phyloP scores from a whole-genome alignment of 92 coral and sea anemone genomes.

The Bergia puertoricense region DNA sequence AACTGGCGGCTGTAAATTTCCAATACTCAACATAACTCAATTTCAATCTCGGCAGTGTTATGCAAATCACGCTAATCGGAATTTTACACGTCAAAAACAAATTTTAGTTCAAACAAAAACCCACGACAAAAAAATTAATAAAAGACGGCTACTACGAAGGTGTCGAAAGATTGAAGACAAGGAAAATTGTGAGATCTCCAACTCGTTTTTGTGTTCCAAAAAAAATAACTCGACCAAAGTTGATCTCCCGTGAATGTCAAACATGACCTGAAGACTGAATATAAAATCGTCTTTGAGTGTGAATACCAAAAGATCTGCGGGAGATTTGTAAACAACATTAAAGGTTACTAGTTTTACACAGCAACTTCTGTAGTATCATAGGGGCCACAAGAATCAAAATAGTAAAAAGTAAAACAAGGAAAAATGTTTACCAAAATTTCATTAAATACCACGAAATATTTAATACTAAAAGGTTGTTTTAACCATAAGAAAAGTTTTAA shows the following conservation, averaged over 20 bases:
- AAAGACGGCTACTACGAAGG: neutral
- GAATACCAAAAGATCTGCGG: neutral
- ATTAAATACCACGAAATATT: too few relatives aligned
- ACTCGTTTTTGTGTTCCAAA: neutral
- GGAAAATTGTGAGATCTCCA: neutral
- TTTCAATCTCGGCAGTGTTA: slow-evolving; percentile 34
- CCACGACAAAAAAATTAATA: neutral
- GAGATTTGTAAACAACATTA: slow-evolving; percentile 10
- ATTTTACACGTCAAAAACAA: slow-evolving; percentile 40
- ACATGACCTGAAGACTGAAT: neutral
- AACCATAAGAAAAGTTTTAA: too few relatives aligned
- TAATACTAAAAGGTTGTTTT: too few relatives aligned
- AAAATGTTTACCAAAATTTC: neutral
- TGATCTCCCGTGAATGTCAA: neutral
- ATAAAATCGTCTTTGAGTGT: neutral
- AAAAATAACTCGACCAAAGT: neutral
- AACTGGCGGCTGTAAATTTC: neutral
- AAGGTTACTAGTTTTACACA: neutral
- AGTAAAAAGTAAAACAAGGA: too few relatives aligned
- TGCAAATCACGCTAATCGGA: slow-evolving; percentile 32
- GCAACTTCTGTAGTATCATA: neutral
- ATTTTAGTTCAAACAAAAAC: slow-evolving; percentile 21
- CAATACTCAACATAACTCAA: neutral
- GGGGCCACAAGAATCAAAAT: neutral
- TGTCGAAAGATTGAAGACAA: neutral